Percentiles rank a stretch among this genome's conserved stretches.
Conservation (phyloP, 2,113 vertebrate species). For the Athene noctua region DNA sequence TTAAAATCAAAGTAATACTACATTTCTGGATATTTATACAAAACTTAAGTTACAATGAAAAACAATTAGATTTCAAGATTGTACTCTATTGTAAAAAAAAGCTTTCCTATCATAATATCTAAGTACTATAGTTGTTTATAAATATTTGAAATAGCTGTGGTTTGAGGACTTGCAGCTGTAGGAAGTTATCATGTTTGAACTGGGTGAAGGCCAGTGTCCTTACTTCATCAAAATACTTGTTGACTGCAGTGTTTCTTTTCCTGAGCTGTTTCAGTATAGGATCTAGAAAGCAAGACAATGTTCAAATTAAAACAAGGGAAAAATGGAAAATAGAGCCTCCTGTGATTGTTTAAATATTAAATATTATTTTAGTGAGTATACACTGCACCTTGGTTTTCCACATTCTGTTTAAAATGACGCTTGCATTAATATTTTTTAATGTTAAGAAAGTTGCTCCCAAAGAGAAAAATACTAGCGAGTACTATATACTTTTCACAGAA, state of each 20-base stretch:
- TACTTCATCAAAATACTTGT: neutral
- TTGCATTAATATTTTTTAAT: neutral
- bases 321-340: neutral
- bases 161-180: neutral
- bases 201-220: neutral
- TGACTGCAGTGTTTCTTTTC: neutral
- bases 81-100: neutral
- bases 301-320: neutral
- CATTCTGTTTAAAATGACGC: neutral
- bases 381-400: neutral
- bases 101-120: fast-evolving
- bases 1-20: neutral
- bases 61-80: neutral
- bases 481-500: neutral
- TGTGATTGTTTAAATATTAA: neutral
- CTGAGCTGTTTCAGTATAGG: neutral
- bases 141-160: neutral
- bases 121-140: neutral
- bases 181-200: neutral
- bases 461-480: neutral
- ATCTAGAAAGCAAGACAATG: neutral
- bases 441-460: neutral
- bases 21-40: neutral
- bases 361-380: neutral
- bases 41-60: neutral